Base-by-base conservation (phyloP, 2,797 vertebrate genomes). In the Mycteria americana region DNA sequence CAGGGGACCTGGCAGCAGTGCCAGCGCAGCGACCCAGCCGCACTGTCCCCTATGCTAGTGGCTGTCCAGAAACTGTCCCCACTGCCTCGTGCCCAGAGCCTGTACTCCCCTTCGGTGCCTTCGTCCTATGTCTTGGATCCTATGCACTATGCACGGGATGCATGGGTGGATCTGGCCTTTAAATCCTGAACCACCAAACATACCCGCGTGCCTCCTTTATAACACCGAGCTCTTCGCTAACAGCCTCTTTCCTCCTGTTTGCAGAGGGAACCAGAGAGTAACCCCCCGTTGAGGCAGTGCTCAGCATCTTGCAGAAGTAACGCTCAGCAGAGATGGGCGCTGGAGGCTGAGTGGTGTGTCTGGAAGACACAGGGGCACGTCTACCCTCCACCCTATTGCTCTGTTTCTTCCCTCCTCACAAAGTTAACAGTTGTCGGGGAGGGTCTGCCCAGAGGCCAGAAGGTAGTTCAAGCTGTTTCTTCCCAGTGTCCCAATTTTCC, bases 391-490 rank as follows among this genome's bases (percentile, higher is more conserved):
- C 19, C 3, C 2, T 37, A 9, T 56, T 77, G 35, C 45, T 48
- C 39, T 64, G 57, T 73, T 70, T 45, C 25, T 78, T 90, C 48
- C 18, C 24, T 28, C 25, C 37, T 78, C 72, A 75, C 23, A 78
- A 63, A 57, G 53, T 27, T 2, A 51, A 37, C 8, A 7, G 24
- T 60, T 94, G 14, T 28, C 60, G 60, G 53, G 67, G 65, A 87
- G 57, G 60, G 41, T 91, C 88, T 79, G 33, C 37, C 48, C 28
- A 28, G 60, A 74, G 33, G n/a, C 70, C 54, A 92, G 77, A 85
- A 67, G 48, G 22, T 51, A 94, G 93, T 67, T 94, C 91, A 94
- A 68, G 51, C 57, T 74, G 46, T 83, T 91, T 91, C 85, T 82
- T 73, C 74, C 31, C 37, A 30, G 60, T 21, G 46, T 76, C 72